A percentile compares a stretch with the other conserved stretches of the same genome.
phyloP scores from a whole-genome alignment of 2,797 vertebrate species.

The Cetoscarus ocellatus region DNA sequence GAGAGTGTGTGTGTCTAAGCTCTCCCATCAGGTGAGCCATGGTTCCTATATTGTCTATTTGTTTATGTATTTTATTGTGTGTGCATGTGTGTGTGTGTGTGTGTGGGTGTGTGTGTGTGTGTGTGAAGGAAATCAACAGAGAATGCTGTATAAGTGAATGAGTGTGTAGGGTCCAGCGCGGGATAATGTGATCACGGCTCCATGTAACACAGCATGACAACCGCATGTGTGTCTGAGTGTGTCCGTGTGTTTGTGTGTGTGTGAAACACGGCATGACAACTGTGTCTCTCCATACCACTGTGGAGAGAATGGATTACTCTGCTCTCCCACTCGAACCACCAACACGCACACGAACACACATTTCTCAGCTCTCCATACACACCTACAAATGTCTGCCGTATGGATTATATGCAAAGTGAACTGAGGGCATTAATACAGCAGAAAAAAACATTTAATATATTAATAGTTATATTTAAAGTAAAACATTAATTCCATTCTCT shows the following conservation, averaged over 20 bases:
- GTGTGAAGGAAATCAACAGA: slow-evolving; percentile 94
- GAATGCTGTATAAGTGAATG: slow-evolving; percentile 97
- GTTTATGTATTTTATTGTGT: neutral
- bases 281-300: slow-evolving; percentile 89
- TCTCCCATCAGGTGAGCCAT: slow-evolving; percentile 66
- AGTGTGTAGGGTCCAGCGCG: slow-evolving; percentile 96
- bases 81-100: slow-evolving; percentile 40
- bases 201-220: slow-evolving; percentile 98
- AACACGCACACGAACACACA: slow-evolving; percentile 55
- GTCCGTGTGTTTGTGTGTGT: slow-evolving; percentile 56
- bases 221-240: slow-evolving; percentile 72
- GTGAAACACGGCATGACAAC: slow-evolving; percentile 71
- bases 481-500: too few species aligned
- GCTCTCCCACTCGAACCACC: slow-evolving; percentile 74
- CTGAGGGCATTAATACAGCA: slow-evolving; percentile 1
- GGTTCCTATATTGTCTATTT: slow-evolving; percentile 55
- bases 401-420: slow-evolving; percentile 28
- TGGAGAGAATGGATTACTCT: slow-evolving; percentile 97
- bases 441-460: too few species aligned
- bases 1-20: slow-evolving; percentile 34
- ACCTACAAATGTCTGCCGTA: slow-evolving; percentile 26
- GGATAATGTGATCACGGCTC: slow-evolving; percentile 98
- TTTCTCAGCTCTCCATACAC: slow-evolving; percentile 28
- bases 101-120: slow-evolving; percentile 61
- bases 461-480: too few species aligned